These are phyloP conservation scores for Microchrysa polita DNA, from an alignment of 2,888 invertebrate genomes.

Conservation along the genomic window DNA sequence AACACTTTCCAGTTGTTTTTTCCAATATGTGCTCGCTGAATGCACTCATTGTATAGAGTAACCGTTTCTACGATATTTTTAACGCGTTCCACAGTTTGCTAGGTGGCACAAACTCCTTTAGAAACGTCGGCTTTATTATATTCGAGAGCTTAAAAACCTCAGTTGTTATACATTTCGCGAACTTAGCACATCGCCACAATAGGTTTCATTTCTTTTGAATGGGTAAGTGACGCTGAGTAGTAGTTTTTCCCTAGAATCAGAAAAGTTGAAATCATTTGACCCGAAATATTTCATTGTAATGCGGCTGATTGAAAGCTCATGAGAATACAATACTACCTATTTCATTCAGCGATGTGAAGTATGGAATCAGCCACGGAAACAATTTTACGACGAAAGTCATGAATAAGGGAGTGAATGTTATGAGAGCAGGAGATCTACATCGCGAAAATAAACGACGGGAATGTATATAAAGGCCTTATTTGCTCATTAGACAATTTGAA, in stretches of 20 bases:
- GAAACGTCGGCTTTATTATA: background rate
- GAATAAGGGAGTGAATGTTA: no score
- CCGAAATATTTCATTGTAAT: conserved; percentile 27
- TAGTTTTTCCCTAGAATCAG: background rate
- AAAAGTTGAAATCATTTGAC: conserved; percentile 38
- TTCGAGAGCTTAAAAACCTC: conserved; percentile 13
- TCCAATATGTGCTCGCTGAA: no score
- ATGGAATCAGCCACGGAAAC: no score
- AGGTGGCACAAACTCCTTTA: background rate
- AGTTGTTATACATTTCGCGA: background rate
- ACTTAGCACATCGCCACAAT: no score
- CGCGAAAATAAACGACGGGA: no score
- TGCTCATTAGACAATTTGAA: no score
- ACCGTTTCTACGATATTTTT: conserved; percentile 19
- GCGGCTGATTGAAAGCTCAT: conserved; percentile 38
- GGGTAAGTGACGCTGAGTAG: background rate
- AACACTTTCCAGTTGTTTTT: no score
- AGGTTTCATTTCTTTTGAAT: background rate
- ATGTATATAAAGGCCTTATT: no score
- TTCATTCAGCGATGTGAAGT: no score
- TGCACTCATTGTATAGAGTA: no score
- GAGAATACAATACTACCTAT: conserved; percentile 12
- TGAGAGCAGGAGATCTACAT: no score
- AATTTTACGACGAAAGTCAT: no score
- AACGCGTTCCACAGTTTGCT: background rate